Conservation (phyloP, 1,140 invertebrate species). For the Drosophila novamexicana region DNA sequence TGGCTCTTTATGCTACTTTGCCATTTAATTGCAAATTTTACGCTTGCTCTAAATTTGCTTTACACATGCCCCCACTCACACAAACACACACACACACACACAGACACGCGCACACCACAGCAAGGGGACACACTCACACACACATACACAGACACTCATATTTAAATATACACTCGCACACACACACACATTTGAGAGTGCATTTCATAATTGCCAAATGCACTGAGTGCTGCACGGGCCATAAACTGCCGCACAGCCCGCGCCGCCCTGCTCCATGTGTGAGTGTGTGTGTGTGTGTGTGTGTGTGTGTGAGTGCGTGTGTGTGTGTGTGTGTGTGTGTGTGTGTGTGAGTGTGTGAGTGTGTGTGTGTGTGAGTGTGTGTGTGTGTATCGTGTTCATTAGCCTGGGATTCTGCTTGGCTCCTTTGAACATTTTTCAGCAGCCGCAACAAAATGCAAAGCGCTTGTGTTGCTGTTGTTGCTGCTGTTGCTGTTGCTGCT, state of each 20-base stretch:
- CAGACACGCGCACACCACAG: background rate
- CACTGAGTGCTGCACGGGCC: constrained; percentile 47
- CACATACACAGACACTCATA: background rate
- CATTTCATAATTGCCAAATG: constrained; percentile 76
- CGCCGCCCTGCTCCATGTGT: background rate
- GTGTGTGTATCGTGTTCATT: constrained; percentile 56
- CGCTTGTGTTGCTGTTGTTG: constrained; percentile 29
- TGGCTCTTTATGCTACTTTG: constrained; percentile 34
- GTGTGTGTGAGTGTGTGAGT: constrained; percentile 16
- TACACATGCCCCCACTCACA: background rate
- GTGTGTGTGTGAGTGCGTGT: constrained; percentile 2
- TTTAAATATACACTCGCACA: background rate
- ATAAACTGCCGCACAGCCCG: constrained; percentile 28
- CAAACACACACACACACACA: background rate
- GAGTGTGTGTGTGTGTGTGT: constrained; percentile 15
- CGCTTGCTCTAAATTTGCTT: constrained; percentile 65
- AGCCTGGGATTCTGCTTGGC: constrained; percentile 39
- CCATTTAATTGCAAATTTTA: constrained; percentile 79
- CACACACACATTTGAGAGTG: constrained; percentile 10
- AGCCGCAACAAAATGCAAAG: constrained; percentile 53
- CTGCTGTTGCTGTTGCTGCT: constrained; percentile 12
- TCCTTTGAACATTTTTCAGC: constrained; percentile 50
- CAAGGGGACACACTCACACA: constrained; percentile 2
- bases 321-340: background rate
- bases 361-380: background rate